Evolutionary conservation across 2,888 invertebrate species (phyloP), one percentile per base, ranked within the genome.

Genomic region (Euphydryas editha): DNA sequence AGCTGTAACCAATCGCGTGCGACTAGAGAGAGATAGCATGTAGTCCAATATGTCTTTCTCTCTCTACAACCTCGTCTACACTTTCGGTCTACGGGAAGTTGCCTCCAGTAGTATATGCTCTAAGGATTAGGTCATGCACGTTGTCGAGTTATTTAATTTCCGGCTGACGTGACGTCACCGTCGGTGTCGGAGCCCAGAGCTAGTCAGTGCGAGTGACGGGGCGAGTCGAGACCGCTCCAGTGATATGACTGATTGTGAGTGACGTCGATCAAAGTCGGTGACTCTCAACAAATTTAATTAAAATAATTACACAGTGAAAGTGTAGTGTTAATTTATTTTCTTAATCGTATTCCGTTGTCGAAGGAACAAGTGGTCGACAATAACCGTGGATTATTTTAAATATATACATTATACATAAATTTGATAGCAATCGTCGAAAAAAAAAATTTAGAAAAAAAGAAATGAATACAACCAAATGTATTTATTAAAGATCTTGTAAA

Each of bases 401-500:
- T 73, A 72, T 70, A 76, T 62, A 59, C 62, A 47, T 5, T 62
- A 24, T 21, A 51, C 13, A 55, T 49, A 67, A 73, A 72, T 75
- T 75, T 72, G 73, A 71, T 72, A 76, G 74, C 75, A 73, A 72
- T 68, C 36, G 59, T 54, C 0, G 42, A 44, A 15, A 44, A 72
- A 62, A 70, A 62, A 49, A 57, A 69, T 73, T 72, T 49, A 49
- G 49, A 21, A 24, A 73, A 71, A 74, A 74, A 63, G 30, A 71
- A 70, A n/a, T n/a, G 42, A 67, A 74, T 70, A 78, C 88, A 85
- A 86, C 88, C 89, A 90, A 90, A 90, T 88, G 85, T 90, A 90
- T 91, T 88, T 85, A 84, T 84, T 69, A 81, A 84, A 82, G 82
- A 51, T 51, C 49, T 84, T 89, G 87, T 90, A 88, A 85, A 91